phyloP scores from a whole-genome alignment of 2,888 invertebrate genomes.

The Stratiomys singularior region DNA sequence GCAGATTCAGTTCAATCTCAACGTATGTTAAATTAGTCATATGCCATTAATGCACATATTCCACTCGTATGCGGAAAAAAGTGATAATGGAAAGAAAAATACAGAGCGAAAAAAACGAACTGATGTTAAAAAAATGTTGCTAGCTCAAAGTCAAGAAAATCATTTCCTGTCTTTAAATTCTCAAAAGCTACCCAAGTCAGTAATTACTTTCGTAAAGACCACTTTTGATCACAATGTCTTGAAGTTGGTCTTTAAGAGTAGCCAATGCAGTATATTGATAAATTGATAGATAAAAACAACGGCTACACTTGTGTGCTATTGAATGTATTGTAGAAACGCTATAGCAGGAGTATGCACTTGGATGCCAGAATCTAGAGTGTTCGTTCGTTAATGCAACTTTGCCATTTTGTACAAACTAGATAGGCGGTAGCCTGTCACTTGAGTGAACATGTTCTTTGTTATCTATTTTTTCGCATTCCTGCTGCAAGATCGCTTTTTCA shows the following conservation, averaged over 20 bases:
- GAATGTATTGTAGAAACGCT: no score
- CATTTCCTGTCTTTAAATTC: constrained; percentile 18
- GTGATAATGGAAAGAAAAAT: background rate
- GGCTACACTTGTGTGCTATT: no score
- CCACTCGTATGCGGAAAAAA: background rate
- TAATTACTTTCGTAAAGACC: constrained; percentile 13
- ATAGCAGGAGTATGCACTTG: no score
- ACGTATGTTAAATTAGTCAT: background rate
- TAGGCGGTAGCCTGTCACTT: no score
- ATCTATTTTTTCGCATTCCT: no score
- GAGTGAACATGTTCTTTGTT: no score
- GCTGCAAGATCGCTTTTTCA: no score
- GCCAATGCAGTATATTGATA: background rate
- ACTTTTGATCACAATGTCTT: constrained; percentile 1
- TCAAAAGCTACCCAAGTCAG: background rate
- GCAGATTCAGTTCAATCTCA: constrained; percentile 29
- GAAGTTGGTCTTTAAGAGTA: no score
- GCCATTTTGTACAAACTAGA: no score
- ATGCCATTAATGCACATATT: background rate
- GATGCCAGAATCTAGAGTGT: no score
- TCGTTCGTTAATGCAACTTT: no score
- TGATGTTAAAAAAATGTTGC: background rate
- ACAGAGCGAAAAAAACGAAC: background rate
- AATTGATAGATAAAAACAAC: background rate
- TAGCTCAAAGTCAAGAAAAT: background rate